phyloP scores from a whole-genome alignment of 2,888 invertebrate genomes.

The Dasysyrphus albostriatus region DNA sequence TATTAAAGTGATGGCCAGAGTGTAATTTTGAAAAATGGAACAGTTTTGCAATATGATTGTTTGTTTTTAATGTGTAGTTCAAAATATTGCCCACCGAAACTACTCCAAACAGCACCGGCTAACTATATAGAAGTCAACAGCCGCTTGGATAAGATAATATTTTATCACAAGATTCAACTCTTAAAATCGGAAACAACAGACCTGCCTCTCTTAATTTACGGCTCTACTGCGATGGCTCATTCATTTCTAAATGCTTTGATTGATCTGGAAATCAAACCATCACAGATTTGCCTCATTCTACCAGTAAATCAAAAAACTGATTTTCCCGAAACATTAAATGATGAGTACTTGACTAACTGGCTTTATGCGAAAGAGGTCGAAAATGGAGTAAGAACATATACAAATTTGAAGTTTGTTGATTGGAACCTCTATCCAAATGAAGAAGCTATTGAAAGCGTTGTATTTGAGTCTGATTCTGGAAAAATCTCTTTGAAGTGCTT shows the following conservation, averaged over 20 bases:
- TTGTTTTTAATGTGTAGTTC: conserved; percentile 77
- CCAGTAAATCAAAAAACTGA: conserved; percentile 40
- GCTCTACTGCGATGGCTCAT: conserved; percentile 77
- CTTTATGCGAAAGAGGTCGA: conserved; percentile 77
- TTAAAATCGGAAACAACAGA: not conserved
- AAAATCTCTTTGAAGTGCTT: conserved; percentile 77
- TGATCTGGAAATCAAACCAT: conserved; percentile 75
- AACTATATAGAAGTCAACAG: conserved; percentile 79
- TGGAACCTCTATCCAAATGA: conserved; percentile 42
- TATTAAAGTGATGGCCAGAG: conserved; percentile 72
- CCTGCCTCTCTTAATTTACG: conserved; percentile 78
- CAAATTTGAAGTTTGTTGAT: conserved; percentile 58
- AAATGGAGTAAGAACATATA: conserved; percentile 77
- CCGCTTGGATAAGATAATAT: conserved; percentile 79
- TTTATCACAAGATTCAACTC: conserved; percentile 78
- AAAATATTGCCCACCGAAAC: conserved; percentile 72
- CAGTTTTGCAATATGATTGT: conserved; percentile 78
- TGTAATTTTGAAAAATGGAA: conserved; percentile 76
- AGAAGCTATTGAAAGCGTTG: conserved; percentile 74
- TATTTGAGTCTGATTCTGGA: conserved; percentile 68
- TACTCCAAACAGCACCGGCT: conserved; percentile 60
- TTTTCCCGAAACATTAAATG: conserved; percentile 66
- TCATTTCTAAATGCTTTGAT: conserved; percentile 80
- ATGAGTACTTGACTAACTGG: conserved; percentile 77
- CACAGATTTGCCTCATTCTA: conserved; percentile 77